Evolutionary conservation across 2,113 vertebrate genomes (phyloP).

Genomic region (Mustela lutreola): DNA sequence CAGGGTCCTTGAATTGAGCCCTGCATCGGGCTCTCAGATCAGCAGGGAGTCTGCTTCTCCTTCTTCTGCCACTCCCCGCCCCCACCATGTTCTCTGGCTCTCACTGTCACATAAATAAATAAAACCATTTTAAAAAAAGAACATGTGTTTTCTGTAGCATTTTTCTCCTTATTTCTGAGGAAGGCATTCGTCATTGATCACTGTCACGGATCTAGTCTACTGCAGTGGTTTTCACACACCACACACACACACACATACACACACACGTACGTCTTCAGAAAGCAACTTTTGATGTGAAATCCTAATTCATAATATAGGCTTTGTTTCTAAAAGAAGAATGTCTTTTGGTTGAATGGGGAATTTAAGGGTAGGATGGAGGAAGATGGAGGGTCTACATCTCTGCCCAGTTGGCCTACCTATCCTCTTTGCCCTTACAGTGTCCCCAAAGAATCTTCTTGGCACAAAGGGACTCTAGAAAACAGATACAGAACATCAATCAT

Average conservation of each 20-base stretch:
- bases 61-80: no score
- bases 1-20: no score
- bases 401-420: neutral
- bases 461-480: neutral
- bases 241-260: neutral
- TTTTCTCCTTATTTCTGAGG: neutral
- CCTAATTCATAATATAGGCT: neutral
- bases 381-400: neutral
- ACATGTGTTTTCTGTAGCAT: neutral
- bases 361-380: neutral
- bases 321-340: neutral
- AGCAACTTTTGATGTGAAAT: constrained; percentile 55
- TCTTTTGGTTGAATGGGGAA: neutral
- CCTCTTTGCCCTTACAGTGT: neutral
- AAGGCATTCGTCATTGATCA: constrained; percentile 23
- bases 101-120: no score
- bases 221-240: constrained; percentile 28
- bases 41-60: no score
- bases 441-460: neutral
- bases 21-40: no score
- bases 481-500: neutral
- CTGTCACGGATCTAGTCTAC: neutral
- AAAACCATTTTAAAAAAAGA: no score
- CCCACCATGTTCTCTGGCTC: no score
- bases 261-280: neutral